Conservation (phyloP, 2,888 invertebrate species). For the Eristalis intricaria region DNA sequence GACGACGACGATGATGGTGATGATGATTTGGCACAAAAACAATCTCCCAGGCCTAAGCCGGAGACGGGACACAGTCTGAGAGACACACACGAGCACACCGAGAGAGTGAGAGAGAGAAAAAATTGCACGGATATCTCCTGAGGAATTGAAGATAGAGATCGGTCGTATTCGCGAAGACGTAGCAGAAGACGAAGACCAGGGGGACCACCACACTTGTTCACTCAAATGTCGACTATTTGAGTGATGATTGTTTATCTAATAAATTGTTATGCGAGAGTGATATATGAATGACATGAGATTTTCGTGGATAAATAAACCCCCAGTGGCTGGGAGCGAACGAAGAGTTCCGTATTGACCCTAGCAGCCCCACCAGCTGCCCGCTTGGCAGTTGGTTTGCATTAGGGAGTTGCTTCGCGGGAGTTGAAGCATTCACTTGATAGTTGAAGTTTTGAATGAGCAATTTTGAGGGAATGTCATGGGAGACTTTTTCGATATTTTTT, state of each 20-base stretch:
- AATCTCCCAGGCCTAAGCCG: neutral
- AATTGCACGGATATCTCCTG: constrained; percentile 13
- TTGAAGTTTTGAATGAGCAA: neutral
- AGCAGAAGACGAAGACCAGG: neutral
- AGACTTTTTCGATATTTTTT: no score
- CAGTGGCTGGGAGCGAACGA: constrained; percentile 28
- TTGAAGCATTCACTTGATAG: constrained; percentile 29
- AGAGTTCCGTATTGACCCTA: constrained; percentile 54
- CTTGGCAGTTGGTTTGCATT: constrained; percentile 32
- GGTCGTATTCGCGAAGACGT: constrained; percentile 34
- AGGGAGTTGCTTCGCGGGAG: constrained; percentile 39
- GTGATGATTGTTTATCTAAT: constrained; percentile 74
- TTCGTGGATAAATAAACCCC: constrained; percentile 74
- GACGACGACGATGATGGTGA: constrained; percentile 1
- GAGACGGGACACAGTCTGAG: neutral
- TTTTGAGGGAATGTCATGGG: neutral
- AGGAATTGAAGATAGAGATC: constrained; percentile 37
- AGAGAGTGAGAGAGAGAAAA: neutral
- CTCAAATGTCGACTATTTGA: constrained; percentile 71
- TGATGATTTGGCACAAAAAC: constrained; percentile 48
- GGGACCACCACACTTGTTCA: constrained; percentile 64
- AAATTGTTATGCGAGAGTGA: constrained; percentile 75
- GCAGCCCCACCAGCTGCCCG: neutral
- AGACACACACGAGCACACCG: no score
- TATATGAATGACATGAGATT: constrained; percentile 75